phyloP scores from a whole-genome alignment of 1,140 invertebrate genomes.

The Cyclina sinensis region DNA sequence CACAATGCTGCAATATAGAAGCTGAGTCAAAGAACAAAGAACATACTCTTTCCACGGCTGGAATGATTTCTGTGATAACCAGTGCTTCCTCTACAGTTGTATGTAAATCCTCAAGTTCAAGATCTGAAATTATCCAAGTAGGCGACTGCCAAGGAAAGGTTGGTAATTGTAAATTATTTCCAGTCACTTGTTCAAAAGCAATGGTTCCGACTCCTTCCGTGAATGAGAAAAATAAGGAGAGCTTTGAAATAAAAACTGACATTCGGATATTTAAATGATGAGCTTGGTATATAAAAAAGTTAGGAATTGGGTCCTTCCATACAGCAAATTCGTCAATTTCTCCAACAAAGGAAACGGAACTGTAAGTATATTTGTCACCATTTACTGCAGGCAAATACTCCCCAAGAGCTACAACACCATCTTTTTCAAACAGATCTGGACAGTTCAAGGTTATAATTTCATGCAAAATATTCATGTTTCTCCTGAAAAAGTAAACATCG shows the following conservation, averaged over 20 bases:
- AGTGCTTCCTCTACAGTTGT: neutral
- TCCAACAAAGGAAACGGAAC: slow-evolving; percentile 60
- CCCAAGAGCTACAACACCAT: slow-evolving; percentile 69
- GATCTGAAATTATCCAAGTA: slow-evolving; percentile 71
- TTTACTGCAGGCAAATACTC: slow-evolving; percentile 67
- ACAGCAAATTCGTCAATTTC: slow-evolving; percentile 73
- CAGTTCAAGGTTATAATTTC: slow-evolving; percentile 60
- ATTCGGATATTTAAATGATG: slow-evolving; percentile 70
- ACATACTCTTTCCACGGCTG: slow-evolving; percentile 51
- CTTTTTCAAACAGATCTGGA: slow-evolving; percentile 59
- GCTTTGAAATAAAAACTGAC: slow-evolving; percentile 60
- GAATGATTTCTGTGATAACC: neutral
- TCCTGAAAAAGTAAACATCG: slow-evolving; percentile 70
- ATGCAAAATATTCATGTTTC: slow-evolving; percentile 62
- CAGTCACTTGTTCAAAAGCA: slow-evolving; percentile 66
- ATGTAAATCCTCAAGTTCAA: slow-evolving; percentile 43
- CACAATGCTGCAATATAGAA: slow-evolving; percentile 52
- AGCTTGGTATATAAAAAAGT: slow-evolving; percentile 71
- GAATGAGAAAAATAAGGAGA: slow-evolving; percentile 70
- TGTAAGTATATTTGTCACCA: slow-evolving; percentile 37
- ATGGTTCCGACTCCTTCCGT: slow-evolving; percentile 72
- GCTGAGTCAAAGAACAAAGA: slow-evolving; percentile 57
- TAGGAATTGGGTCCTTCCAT: slow-evolving; percentile 71
- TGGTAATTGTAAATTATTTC: slow-evolving; percentile 70
- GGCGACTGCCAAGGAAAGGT: slow-evolving; percentile 72